These are phyloP conservation scores for Campopleginae sp. DNA, from an alignment of 2,888 invertebrate genomes.

Conservation along the genomic window DNA sequence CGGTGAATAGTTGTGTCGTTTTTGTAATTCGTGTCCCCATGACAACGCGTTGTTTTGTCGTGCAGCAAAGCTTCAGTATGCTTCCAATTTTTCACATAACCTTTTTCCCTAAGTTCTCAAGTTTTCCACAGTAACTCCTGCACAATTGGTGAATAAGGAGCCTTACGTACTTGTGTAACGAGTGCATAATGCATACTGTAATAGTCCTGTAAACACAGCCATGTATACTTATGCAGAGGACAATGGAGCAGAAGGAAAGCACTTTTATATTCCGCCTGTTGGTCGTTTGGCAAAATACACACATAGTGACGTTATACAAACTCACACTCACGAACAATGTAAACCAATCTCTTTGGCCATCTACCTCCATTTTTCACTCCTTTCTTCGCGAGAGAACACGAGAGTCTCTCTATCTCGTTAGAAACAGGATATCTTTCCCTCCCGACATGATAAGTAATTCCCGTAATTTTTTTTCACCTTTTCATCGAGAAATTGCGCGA, in stretches of 20 bases:
- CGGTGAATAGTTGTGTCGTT: not conserved
- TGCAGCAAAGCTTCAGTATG: not conserved
- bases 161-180: slow-evolving; percentile 1
- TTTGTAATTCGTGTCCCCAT: not conserved
- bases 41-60: not conserved
- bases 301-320: slow-evolving; percentile 8
- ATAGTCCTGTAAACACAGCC: not conserved
- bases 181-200: slow-evolving; percentile 15
- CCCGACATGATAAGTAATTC: slow-evolving; percentile 72
- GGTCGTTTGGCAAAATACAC: slow-evolving; percentile 8
- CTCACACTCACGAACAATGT: slow-evolving; percentile 32
- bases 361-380: slow-evolving; percentile 71
- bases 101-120: not conserved
- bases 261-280: slow-evolving; percentile 15
- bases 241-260: slow-evolving; percentile 20
- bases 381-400: slow-evolving; percentile 70
- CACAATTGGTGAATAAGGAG: not conserved
- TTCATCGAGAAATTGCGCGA: slow-evolving; percentile 69
- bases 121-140: not conserved
- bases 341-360: slow-evolving; percentile 50
- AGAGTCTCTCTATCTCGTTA: slow-evolving; percentile 73
- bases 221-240: slow-evolving; percentile 41
- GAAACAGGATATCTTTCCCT: slow-evolving; percentile 73
- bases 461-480: slow-evolving; percentile 65
- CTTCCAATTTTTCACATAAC: not conserved